phyloP scores from a whole-genome alignment of 2,113 vertebrate genomes.

The Alouatta palliata region DNA sequence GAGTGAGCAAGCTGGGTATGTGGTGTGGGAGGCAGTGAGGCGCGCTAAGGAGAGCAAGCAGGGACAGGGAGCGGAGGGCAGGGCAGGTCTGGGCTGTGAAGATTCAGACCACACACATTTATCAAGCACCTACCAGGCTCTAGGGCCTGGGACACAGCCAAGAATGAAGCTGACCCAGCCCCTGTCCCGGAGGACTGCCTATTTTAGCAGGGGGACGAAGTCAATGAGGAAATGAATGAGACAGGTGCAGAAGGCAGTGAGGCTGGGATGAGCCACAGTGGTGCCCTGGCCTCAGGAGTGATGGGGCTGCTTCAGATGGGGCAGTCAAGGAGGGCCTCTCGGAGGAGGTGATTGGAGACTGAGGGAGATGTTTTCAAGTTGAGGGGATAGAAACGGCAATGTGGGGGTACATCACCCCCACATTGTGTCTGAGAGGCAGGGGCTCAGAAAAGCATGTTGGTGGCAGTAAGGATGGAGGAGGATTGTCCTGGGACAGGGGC shows the following conservation, averaged over 20 bases:
- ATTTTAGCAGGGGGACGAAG: background rate
- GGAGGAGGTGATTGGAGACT: background rate
- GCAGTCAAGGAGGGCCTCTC: background rate
- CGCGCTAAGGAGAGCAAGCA: background rate
- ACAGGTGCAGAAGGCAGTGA: background rate
- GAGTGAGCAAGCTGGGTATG: background rate
- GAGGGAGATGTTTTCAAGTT: no score
- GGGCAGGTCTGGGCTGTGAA: background rate
- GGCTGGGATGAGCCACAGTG: background rate
- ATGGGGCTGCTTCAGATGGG: background rate
- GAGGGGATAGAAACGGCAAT: background rate
- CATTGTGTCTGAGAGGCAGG: background rate
- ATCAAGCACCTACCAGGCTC: background rate
- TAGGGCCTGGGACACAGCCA: background rate
- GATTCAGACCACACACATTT: background rate
- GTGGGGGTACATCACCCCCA: fast-evolving
- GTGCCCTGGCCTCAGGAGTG: background rate
- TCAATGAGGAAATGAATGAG: background rate
- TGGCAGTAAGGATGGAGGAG: no score
- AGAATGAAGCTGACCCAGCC: background rate
- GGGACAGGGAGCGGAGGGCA: background rate
- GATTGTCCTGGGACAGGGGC: background rate
- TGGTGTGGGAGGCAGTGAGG: background rate
- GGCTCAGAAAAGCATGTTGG: background rate
- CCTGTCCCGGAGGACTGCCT: background rate